A percentile compares a stretch with the other conserved stretches of the same genome.
These are phyloP conservation scores for Cynopterus brachyotis DNA, from an alignment of 2,113 vertebrate species.

Conservation along the genomic window DNA sequence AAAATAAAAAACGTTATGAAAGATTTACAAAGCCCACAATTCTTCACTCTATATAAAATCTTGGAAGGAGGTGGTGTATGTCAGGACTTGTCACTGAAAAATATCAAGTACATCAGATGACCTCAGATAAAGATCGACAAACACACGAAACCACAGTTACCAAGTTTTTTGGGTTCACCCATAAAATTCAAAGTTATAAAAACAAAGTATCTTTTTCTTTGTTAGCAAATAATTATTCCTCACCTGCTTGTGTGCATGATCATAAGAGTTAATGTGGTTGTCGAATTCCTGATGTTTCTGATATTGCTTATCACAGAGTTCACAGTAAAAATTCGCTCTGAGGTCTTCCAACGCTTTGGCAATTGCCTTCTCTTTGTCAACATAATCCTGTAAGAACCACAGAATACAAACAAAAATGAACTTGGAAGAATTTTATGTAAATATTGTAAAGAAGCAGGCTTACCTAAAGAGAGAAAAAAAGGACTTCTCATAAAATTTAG, in stretches of 20 bases:
- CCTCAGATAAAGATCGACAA: background rate
- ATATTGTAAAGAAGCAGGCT: background rate
- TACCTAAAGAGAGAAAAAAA: background rate
- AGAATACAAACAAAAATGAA: slow-evolving; percentile 36
- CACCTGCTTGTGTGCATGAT: slow-evolving; percentile 99
- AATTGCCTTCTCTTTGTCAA: slow-evolving; percentile 98
- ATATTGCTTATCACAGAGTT: slow-evolving; percentile 99
- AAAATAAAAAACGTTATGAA: slow-evolving; percentile 30
- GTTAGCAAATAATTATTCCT: slow-evolving; percentile 29
- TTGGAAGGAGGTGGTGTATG: background rate
- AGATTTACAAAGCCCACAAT: slow-evolving; percentile 46
- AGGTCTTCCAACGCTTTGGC: slow-evolving; percentile 98
- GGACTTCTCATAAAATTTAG: background rate
- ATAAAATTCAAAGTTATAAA: slow-evolving; percentile 20
- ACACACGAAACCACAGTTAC: background rate
- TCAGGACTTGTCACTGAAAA: background rate
- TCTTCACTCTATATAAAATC: slow-evolving; percentile 25
- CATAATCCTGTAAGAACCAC: slow-evolving; percentile 89
- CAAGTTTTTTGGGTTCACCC: background rate
- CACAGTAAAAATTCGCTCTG: slow-evolving; percentile 99
- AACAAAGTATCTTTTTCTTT: background rate
- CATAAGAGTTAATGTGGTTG: slow-evolving; percentile 99
- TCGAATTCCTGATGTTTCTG: slow-evolving; percentile 99
- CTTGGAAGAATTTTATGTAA: background rate
- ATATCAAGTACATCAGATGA: slow-evolving; percentile 17